phyloP scores from a whole-genome alignment of 2,113 vertebrate genomes.

The Clarias gariepinus region DNA sequence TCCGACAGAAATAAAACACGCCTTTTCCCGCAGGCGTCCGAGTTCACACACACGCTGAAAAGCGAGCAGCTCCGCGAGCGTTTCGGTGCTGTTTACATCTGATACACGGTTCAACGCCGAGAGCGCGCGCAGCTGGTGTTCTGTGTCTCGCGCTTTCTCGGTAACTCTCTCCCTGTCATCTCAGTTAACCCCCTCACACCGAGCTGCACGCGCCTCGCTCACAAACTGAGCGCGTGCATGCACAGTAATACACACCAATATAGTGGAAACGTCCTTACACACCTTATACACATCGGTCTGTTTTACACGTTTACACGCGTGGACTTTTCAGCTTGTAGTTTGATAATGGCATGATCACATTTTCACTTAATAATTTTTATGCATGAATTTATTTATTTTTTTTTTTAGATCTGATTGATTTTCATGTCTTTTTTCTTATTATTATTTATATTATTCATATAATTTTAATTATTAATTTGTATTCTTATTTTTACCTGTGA shows the following conservation, averaged over 20 bases:
- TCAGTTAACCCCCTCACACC: conserved; percentile 1
- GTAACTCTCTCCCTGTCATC: conserved; percentile 7
- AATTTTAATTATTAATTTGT: background rate
- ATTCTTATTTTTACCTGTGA: background rate
- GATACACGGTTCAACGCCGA: background rate
- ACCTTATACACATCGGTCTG: background rate
- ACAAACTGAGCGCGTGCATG: background rate
- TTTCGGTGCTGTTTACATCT: background rate
- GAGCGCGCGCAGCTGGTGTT: conserved; percentile 1
- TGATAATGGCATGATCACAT: background rate
- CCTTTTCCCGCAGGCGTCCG: background rate
- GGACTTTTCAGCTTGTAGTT: background rate
- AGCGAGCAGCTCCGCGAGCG: background rate
- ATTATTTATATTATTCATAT: no score
- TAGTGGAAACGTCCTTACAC: background rate
- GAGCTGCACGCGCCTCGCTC: background rate
- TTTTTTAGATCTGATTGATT: no score
- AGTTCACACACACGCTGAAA: background rate
- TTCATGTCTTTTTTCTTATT: no score
- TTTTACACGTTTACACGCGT: background rate
- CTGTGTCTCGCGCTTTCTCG: conserved; percentile 2
- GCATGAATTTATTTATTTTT: no score
- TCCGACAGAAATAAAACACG: background rate
- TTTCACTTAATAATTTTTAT: no score
- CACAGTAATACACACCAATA: background rate